These are phyloP conservation scores for Blastobasis adustella DNA, from an alignment of 2,888 invertebrate species.

Conservation along the genomic window DNA sequence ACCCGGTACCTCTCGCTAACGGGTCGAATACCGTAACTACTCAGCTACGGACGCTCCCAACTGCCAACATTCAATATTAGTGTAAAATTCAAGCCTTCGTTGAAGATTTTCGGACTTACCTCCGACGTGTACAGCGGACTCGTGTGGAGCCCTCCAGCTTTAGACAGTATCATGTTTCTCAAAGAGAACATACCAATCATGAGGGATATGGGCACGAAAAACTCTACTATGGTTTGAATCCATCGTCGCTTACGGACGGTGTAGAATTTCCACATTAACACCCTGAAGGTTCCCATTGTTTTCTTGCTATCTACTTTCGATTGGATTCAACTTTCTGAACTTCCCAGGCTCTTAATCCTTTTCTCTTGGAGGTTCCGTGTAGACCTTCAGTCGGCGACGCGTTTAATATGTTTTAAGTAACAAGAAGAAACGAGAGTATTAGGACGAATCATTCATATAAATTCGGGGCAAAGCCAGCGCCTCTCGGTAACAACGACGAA, in stretches of 20 bases:
- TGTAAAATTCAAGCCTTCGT: background rate
- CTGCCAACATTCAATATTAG: background rate
- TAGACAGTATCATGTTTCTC: background rate
- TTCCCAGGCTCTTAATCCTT: no score
- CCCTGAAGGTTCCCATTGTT: slow-evolving; percentile 10
- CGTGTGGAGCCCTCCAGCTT: background rate
- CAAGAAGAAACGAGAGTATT: no score
- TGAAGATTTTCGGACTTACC: background rate
- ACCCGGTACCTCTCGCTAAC: background rate
- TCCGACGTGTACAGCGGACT: background rate
- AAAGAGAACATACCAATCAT: slow-evolving; percentile 16
- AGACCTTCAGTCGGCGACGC: no score
- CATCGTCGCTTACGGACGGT: slow-evolving; percentile 26
- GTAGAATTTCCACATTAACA: slow-evolving; percentile 38
- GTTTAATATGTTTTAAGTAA: no score
- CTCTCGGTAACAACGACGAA: no score
- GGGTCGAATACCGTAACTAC: background rate
- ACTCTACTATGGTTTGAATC: slow-evolving; percentile 24
- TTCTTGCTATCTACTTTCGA: no score
- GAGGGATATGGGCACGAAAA: slow-evolving; percentile 20
- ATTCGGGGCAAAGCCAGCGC: no score
- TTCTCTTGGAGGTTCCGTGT: no score
- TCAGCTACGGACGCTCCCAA: background rate
- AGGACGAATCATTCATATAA: no score
- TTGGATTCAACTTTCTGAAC: no score